phyloP scores from a whole-genome alignment of 2,113 vertebrate species.

The Indicator indicator region DNA sequence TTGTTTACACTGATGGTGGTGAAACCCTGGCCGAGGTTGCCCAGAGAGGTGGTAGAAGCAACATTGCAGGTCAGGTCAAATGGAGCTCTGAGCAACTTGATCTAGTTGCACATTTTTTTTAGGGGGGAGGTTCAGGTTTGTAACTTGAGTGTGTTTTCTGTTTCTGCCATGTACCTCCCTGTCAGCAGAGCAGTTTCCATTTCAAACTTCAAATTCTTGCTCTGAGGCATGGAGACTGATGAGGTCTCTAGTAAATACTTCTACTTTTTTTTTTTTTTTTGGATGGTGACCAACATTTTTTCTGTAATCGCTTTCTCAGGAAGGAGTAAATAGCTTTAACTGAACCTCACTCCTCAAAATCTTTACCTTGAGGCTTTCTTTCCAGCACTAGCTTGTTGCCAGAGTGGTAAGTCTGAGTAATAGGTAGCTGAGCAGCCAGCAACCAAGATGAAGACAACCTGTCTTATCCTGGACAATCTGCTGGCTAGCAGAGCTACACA shows the following conservation, averaged over 20 bases:
- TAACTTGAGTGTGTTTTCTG: neutral
- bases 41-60: too few species aligned
- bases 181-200: neutral
- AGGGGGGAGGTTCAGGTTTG: neutral
- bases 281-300: neutral
- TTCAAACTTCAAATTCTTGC: neutral
- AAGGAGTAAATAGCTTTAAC: neutral
- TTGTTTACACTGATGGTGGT: too few species aligned
- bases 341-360: neutral
- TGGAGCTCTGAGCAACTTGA: too few species aligned
- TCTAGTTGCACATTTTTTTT: too few species aligned
- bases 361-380: neutral
- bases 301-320: neutral
- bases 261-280: neutral
- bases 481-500: neutral
- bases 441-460: neutral
- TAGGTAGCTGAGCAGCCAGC: neutral
- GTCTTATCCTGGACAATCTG: neutral
- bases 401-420: neutral
- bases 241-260: neutral
- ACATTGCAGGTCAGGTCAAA: too few species aligned
- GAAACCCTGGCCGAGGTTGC: too few species aligned
- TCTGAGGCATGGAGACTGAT: neutral
- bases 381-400: neutral
- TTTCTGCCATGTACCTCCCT: neutral